Percentiles rank a stretch among this genome's conserved stretches.
These are phyloP conservation scores for Microcebus ravelobensis DNA, from an alignment of 2,113 vertebrate species.

Conservation along the genomic window DNA sequence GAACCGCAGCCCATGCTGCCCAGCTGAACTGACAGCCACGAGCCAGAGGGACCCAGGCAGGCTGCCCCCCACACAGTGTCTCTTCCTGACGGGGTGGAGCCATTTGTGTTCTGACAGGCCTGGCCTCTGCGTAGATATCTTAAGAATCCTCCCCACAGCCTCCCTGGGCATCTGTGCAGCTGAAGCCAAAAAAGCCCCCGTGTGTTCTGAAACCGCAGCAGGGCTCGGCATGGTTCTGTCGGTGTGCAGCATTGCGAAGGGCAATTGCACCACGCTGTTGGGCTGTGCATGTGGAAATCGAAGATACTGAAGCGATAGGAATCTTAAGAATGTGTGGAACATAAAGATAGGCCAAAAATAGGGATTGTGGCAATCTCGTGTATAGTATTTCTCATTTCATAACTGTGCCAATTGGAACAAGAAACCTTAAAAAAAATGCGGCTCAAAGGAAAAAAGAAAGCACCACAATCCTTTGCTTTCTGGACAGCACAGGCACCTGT, in stretches of 20 bases:
- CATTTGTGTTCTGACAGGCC: background rate
- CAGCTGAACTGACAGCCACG: background rate
- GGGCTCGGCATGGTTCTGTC: background rate
- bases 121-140: background rate
- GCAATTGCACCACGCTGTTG: constrained; percentile 36
- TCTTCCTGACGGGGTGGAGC: background rate
- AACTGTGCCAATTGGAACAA: constrained; percentile 15
- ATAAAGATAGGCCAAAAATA: background rate
- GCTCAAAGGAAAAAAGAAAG: background rate
- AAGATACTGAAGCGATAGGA: constrained; percentile 48
- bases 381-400: constrained; percentile 49
- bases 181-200: background rate
- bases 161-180: constrained; percentile 27
- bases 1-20: background rate
- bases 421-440: background rate
- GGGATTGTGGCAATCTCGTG: background rate
- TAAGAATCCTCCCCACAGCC: background rate
- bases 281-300: constrained; percentile 56
- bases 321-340: constrained; percentile 54
- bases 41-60: background rate
- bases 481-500: background rate
- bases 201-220: constrained; percentile 44
- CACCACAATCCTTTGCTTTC: constrained; percentile 27
- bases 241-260: background rate
- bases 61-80: background rate